Evolutionary conservation across 2,113 vertebrate genomes (phyloP).

Genomic region (Calonectris borealis): DNA sequence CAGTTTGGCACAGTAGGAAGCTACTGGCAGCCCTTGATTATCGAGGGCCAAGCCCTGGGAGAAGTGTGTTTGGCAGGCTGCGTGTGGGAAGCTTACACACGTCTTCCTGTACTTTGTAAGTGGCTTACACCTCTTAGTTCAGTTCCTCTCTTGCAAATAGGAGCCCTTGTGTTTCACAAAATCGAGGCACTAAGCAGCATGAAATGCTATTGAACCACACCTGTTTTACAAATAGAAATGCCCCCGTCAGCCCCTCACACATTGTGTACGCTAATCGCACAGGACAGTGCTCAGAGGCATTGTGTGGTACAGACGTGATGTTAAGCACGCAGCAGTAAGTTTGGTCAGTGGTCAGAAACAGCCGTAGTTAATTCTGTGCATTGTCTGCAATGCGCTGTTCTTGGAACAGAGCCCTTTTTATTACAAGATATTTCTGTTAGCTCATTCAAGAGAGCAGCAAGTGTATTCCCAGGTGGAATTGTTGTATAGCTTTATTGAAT

Average conservation of each 20-base stretch:
- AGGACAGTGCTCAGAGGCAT: background rate
- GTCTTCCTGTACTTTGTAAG: background rate
- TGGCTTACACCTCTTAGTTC: background rate
- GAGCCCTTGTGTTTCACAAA: background rate
- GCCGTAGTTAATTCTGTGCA: background rate
- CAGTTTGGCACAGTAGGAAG: background rate
- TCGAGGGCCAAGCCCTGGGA: background rate
- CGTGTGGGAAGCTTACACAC: background rate
- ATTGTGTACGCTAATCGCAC: background rate
- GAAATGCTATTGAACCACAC: background rate
- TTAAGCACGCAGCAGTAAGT: background rate
- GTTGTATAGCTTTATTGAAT: background rate
- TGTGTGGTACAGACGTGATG: background rate
- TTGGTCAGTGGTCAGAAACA: background rate
- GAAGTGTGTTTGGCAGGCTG: background rate
- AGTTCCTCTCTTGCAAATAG: background rate
- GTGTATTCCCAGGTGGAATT: background rate
- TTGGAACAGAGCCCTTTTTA: slow-evolving; percentile 36
- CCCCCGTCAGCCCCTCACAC: background rate
- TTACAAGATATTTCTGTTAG: background rate
- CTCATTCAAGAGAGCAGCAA: background rate
- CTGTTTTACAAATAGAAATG: background rate
- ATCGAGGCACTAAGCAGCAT: background rate
- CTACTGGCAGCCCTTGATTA: background rate
- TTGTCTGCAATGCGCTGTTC: background rate